Evolutionary conservation across 2,888 invertebrate species (phyloP).

Genomic region (Cheilosia vulpina): DNA sequence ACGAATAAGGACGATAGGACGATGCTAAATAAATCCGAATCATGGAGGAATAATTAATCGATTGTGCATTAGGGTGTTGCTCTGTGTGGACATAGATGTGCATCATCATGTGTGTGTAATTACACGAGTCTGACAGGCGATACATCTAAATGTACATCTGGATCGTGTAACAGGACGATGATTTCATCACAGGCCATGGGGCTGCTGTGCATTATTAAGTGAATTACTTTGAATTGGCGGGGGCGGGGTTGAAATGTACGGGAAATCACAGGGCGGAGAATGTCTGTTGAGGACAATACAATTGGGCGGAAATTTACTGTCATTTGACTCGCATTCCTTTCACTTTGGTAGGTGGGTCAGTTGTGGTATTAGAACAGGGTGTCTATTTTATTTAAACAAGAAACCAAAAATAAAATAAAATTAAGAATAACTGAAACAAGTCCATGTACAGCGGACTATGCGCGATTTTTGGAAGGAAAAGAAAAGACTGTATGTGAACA

Average conservation of each 20-base stretch:
- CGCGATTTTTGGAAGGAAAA: too few species aligned
- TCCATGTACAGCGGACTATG: too few species aligned
- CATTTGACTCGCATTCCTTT: neutral
- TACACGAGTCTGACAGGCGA: constrained; percentile 36
- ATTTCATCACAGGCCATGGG: constrained; percentile 32
- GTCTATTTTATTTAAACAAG: too few species aligned
- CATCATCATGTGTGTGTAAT: constrained; percentile 9
- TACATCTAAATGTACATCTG: constrained; percentile 30
- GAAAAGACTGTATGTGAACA: too few species aligned
- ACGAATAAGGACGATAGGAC: constrained; percentile 13
- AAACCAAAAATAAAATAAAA: too few species aligned
- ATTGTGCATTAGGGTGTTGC: constrained; percentile 4
- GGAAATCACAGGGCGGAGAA: neutral
- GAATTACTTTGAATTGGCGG: constrained; percentile 30
- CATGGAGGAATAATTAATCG: constrained; percentile 64
- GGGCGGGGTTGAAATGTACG: neutral
- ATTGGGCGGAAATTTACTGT: neutral
- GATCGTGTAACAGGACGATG: constrained; percentile 41
- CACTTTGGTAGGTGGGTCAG: neutral
- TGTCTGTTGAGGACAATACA: neutral
- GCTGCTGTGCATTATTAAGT: constrained; percentile 30
- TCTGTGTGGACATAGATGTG: neutral
- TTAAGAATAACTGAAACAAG: too few species aligned
- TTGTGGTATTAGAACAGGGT: too few species aligned
- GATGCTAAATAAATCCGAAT: constrained; percentile 22